A percentile compares a stretch with the other conserved stretches of the same genome.
phyloP scores from a whole-genome alignment of 2,113 vertebrate species.

The Etheostoma cragini region DNA sequence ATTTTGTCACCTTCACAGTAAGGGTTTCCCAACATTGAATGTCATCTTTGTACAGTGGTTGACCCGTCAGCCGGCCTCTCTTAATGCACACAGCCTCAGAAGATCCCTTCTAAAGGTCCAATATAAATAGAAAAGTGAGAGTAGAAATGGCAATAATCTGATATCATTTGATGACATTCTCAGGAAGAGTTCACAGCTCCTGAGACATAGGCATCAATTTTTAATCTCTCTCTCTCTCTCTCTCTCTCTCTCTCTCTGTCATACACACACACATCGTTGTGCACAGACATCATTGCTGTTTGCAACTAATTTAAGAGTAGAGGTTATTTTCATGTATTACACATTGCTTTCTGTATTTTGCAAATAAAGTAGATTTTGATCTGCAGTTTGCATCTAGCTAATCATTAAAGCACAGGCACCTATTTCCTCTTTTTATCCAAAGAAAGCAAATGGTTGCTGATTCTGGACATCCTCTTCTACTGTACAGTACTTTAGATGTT shows the following conservation, averaged over 20 bases:
- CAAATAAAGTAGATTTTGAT: conserved; percentile 12
- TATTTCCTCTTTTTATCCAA: neutral
- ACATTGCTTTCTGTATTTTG: conserved; percentile 12
- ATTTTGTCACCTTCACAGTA: conserved; percentile 27
- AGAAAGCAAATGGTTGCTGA: conserved; percentile 14
- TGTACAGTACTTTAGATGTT: neutral
- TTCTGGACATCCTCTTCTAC: conserved; percentile 8
- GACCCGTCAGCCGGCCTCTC: neutral
- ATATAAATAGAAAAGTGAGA: conserved; percentile 38
- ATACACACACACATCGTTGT: neutral
- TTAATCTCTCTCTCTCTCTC: neutral
- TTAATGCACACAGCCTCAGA: neutral
- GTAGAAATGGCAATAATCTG: conserved; percentile 47
- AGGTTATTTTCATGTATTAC: neutral
- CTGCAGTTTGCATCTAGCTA: conserved; percentile 1
- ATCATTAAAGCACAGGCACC: neutral
- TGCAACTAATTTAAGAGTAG: neutral
- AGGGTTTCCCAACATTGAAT: neutral
- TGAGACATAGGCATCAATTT: conserved; percentile 23
- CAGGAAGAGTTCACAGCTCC: conserved; percentile 29
- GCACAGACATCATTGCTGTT: neutral
- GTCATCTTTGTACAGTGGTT: neutral
- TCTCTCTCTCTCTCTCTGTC: neutral
- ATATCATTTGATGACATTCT: conserved; percentile 44
- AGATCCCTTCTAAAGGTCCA: neutral